These are phyloP conservation scores for Drosophila insularis DNA, from an alignment of 1,140 invertebrate species.

Conservation along the genomic window DNA sequence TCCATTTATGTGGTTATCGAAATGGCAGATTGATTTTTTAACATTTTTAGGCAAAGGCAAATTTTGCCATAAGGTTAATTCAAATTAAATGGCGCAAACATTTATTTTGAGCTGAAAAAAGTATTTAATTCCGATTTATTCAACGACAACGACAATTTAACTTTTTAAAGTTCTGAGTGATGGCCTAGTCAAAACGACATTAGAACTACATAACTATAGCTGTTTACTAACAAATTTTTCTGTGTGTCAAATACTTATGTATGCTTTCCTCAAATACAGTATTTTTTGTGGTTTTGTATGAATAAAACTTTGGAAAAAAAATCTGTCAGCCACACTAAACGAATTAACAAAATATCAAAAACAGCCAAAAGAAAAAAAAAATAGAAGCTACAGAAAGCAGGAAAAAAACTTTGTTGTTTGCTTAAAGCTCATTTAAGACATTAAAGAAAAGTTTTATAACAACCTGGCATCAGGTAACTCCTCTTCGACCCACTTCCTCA, in stretches of 20 bases:
- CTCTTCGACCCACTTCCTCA: neutral
- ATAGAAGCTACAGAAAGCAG: neutral
- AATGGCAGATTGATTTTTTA: neutral
- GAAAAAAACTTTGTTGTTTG: constrained; percentile 33
- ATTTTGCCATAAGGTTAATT: no score
- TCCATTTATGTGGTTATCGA: neutral
- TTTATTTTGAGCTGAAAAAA: no score
- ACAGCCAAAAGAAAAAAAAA: neutral
- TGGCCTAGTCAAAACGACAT: no score
- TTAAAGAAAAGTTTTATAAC: constrained; percentile 30
- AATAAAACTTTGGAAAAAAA: neutral
- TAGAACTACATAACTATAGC: no score
- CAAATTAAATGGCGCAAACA: no score
- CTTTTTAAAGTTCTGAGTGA: no score
- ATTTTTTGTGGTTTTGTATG: neutral
- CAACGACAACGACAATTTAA: no score
- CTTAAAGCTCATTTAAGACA: constrained; percentile 39
- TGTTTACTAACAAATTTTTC: neutral
- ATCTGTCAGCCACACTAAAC: constrained; percentile 18
- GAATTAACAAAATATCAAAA: constrained; percentile 34
- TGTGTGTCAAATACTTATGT: neutral
- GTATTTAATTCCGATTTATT: no score
- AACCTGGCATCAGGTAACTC: neutral
- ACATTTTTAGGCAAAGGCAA: neutral
- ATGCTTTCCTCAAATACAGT: neutral